phyloP scores from a whole-genome alignment of 1,140 invertebrate genomes.

The Metopolophium dirhodum region DNA sequence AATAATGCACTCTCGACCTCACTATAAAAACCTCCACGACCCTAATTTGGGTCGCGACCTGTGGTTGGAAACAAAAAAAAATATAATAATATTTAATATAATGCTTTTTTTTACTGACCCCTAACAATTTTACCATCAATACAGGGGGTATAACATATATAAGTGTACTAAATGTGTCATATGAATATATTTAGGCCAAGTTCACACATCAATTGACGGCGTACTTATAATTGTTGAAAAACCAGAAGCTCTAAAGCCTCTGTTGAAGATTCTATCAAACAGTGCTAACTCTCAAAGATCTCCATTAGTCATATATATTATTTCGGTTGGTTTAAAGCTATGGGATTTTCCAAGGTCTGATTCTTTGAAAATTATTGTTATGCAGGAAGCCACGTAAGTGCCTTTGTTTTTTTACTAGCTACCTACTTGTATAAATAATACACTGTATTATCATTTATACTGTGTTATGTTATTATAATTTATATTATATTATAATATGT shows the following conservation, averaged over 20 bases:
- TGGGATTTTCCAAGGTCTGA: slow-evolving; percentile 45
- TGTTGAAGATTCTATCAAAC: slow-evolving; percentile 38
- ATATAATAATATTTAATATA: too few relatives aligned
- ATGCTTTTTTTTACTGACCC: not conserved
- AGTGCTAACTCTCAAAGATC: not conserved
- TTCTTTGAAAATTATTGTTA: slow-evolving; percentile 8
- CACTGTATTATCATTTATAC: not conserved
- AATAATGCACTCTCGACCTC: too few relatives aligned
- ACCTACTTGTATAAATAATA: not conserved
- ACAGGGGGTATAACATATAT: not conserved
- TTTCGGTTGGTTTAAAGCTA: slow-evolving; percentile 31
- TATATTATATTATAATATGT: not conserved
- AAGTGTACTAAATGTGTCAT: not conserved
- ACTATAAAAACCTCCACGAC: too few relatives aligned
- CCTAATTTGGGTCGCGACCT: too few relatives aligned
- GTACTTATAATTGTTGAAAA: slow-evolving; percentile 34
- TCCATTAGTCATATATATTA: slow-evolving; percentile 22
- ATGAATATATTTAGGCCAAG: slow-evolving; percentile 12
- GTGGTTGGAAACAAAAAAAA: too few relatives aligned
- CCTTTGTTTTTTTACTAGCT: not conserved
- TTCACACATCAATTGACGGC: slow-evolving; percentile 1
- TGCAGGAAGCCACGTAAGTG: slow-evolving; percentile 47
- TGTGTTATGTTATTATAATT: not conserved
- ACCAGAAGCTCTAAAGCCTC: not conserved
- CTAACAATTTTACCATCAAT: not conserved